Base-by-base conservation (phyloP, 30 jellyfish, hydroid and myxozoan species). In the Aurelia sp. region DNA sequence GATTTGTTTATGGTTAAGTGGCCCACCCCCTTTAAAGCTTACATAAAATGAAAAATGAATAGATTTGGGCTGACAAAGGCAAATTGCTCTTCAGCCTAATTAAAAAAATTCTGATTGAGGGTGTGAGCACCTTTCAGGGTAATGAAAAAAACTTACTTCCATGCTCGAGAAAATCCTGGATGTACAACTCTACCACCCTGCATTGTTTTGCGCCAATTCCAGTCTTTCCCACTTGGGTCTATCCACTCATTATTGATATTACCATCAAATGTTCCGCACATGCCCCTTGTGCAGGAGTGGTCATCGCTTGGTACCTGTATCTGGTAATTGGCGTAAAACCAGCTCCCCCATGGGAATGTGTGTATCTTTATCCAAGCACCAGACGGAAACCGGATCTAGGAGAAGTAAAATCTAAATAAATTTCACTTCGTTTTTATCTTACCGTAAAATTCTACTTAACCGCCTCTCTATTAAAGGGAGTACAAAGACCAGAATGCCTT, bases 261-360 rank as follows among this genome's bases (percentile, higher is more conserved):
- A 3, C 87, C 65, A 57, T 93, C 97, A 67, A 81, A 93, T 6
- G 97, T 93, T 41, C 98, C 98, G 64, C 98, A 93, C 33, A 93
- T 63, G 4, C 98, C 98, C 10, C 44, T 58, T 40, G 98, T 93
- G 40, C 89, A 80, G 13, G 73, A 38, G 81, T 24, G 84, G 62
- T 93, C 98, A 53, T 93, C 98, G 50, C 97, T 88, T 2, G 96
- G 96, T 0, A 88, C 86, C 84, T 88, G 96, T 21, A 93, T 92
- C 2, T 58, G 90, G 48, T 86, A 27, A 68, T 93, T 93, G 13
- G 98, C 97, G 48, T 82, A 93, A 85, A 81, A 72, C 90, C 86
- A 59, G 21, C 74, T 74, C 0, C 88, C 95, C 92, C 92, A 92
- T 38, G 81, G 86, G 30, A 63, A 35, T 50, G 82, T 88, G 58